A percentile compares a stretch with the other conserved stretches of the same genome.
phyloP scores from a whole-genome alignment of 2,113 vertebrate genomes.

The Syrmaticus mikado region DNA sequence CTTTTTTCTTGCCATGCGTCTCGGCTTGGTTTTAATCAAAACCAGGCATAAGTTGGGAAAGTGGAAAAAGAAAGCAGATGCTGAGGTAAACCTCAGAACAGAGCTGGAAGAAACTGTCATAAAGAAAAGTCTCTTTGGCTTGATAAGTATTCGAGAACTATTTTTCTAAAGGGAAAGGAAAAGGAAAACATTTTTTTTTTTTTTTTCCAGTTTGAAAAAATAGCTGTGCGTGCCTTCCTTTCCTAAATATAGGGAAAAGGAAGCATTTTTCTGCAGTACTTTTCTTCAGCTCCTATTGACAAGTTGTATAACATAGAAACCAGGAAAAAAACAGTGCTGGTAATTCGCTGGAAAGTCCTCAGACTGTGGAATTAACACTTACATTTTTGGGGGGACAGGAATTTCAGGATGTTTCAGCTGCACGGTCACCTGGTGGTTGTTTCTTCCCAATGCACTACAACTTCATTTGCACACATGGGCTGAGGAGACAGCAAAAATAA shows the following conservation, averaged over 20 bases:
- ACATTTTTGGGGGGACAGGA: neutral
- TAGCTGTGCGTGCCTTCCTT: neutral
- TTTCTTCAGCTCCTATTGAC: neutral
- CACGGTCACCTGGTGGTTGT: neutral
- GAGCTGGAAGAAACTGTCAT: neutral
- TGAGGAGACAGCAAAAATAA: neutral
- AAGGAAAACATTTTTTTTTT: neutral
- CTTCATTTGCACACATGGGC: neutral
- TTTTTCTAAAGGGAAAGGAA: neutral
- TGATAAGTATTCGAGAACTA: constrained; percentile 25
- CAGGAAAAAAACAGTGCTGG: neutral
- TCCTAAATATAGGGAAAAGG: neutral
- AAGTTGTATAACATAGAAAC: neutral
- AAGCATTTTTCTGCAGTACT: neutral
- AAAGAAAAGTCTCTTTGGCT: constrained; percentile 14
- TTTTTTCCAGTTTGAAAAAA: neutral
- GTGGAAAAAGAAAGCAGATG: constrained; percentile 42
- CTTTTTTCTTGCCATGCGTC: constrained; percentile 11
- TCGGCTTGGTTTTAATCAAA: constrained; percentile 44
- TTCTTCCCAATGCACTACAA: neutral
- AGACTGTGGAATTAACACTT: neutral
- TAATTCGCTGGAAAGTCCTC: neutral
- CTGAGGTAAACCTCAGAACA: constrained; percentile 24
- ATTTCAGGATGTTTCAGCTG: neutral
- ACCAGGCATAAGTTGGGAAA: neutral